Evolutionary conservation across 2,888 invertebrate genomes (phyloP).

Genomic region (Euzophera pinguis): DNA sequence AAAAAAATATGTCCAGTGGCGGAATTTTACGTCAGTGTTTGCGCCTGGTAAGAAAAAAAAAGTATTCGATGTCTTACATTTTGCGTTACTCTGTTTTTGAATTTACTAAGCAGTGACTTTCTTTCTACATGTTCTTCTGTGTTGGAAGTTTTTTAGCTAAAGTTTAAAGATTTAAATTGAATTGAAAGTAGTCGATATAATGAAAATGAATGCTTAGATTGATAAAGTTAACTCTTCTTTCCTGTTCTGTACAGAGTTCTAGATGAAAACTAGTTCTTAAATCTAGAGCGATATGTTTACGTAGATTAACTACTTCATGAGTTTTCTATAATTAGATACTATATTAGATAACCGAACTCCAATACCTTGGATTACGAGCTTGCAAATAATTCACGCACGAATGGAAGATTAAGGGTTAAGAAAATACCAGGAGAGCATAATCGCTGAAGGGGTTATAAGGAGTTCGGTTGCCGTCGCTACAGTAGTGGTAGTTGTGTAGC

Average conservation of each 20-base stretch:
- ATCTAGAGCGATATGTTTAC: slow-evolving; percentile 22
- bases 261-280: slow-evolving; percentile 21
- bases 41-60: slow-evolving; percentile 84
- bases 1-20: slow-evolving; percentile 99
- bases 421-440: slow-evolving; percentile 5
- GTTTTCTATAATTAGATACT: slow-evolving; percentile 15
- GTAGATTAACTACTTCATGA: slow-evolving; percentile 23
- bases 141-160: slow-evolving; percentile 8
- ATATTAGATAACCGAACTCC: slow-evolving; percentile 8
- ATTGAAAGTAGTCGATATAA: neutral
- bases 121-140: slow-evolving; percentile 9
- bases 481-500: slow-evolving; percentile 20
- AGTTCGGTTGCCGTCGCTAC: slow-evolving; percentile 14
- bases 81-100: slow-evolving; percentile 6
- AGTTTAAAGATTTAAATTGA: neutral
- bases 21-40: slow-evolving; percentile 98
- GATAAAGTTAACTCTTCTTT: slow-evolving; percentile 8
- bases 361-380: neutral
- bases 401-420: slow-evolving; percentile 2
- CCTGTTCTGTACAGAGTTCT: slow-evolving; percentile 13
- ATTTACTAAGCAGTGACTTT: slow-evolving; percentile 1
- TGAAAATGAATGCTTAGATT: slow-evolving; percentile 14
- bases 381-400: neutral
- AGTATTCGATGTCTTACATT: neutral
- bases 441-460: slow-evolving; percentile 14